These are phyloP conservation scores for Euplagia quadripunctaria DNA, from an alignment of 2,888 invertebrate genomes.

Conservation along the genomic window DNA sequence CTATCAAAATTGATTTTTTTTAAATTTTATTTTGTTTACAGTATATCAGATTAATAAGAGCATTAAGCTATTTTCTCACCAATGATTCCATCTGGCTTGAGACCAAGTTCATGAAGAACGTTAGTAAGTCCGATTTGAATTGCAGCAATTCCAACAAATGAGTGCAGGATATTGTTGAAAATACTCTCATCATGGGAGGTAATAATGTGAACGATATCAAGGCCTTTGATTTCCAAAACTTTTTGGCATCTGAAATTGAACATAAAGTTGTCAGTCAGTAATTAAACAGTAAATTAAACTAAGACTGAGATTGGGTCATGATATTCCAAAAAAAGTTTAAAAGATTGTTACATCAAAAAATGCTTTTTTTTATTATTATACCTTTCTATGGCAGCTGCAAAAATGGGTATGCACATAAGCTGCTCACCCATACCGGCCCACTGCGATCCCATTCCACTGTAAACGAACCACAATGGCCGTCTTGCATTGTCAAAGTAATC, in stretches of 20 bases:
- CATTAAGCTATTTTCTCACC: constrained; percentile 53
- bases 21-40: background rate
- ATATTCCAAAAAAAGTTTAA: background rate
- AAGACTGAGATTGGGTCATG: background rate
- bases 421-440: constrained; percentile 89
- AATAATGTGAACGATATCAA: constrained; percentile 90
- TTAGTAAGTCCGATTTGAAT: no score
- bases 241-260: constrained; percentile 78
- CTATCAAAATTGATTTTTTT: constrained; percentile 65
- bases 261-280: background rate
- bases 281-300: background rate
- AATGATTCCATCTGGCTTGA: no score
- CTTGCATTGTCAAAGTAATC: constrained; percentile 68
- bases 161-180: constrained; percentile 85
- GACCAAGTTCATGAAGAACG: no score
- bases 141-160: constrained; percentile 74
- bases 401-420: constrained; percentile 89
- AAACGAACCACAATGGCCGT: background rate
- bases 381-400: constrained; percentile 85
- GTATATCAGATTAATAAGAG: constrained; percentile 39
- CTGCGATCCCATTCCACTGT: constrained; percentile 88
- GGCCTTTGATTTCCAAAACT: constrained; percentile 87
- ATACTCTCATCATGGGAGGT: constrained; percentile 87
- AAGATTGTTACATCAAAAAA: background rate
- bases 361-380: constrained; percentile 27